Base-by-base conservation (phyloP, 2,797 vertebrate species). In the Bovichtus variegatus region DNA sequence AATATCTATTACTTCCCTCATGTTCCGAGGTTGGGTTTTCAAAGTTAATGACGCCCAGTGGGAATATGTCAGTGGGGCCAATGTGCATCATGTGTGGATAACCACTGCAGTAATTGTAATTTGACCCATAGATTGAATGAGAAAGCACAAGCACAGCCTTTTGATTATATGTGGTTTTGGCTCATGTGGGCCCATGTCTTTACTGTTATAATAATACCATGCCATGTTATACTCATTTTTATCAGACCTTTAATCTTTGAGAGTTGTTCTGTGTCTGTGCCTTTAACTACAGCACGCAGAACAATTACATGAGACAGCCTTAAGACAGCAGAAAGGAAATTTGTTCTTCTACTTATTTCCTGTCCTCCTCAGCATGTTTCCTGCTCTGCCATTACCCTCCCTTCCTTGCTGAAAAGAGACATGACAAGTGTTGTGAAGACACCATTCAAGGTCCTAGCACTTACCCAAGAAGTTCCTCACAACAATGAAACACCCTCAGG, bases 31-130 rank as follows among this genome's bases (percentile, higher is more conserved):
- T 54, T 43, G 66, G 47, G 12, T 68, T 83, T 76, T 77, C 38
- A 19, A 71, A 76, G 69, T 74, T 87, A 88, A 87, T 89, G 74
- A 90, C 76, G 66, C 81, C 84, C 55, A 40, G 15, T 74, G 78
- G 72, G 83, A 88, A 83, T 71, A 75, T 57, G 49, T 67, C 49
- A 40, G 55, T 21, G 47, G 61, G 62, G 71, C 60, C 47, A 27
- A 5, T 60, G 25, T 55, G 64, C 57, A 55, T 83, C 69, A 70
- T 34, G 70, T 74, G 71, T 73, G 59, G 46, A 71, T 74, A 61
- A 47, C 41, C 67, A 44, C 21, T 29, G 51, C 51, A 43, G 57
- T 69, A 74, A 68, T 70, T 84, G 70, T 69, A 44, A 64, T 76
- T 25, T 50, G 38, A 77, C 59, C 41, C 16, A 6, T 29, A 11